Conservation (phyloP, 2,113 vertebrate genomes). For the Pongo abelii region DNA sequence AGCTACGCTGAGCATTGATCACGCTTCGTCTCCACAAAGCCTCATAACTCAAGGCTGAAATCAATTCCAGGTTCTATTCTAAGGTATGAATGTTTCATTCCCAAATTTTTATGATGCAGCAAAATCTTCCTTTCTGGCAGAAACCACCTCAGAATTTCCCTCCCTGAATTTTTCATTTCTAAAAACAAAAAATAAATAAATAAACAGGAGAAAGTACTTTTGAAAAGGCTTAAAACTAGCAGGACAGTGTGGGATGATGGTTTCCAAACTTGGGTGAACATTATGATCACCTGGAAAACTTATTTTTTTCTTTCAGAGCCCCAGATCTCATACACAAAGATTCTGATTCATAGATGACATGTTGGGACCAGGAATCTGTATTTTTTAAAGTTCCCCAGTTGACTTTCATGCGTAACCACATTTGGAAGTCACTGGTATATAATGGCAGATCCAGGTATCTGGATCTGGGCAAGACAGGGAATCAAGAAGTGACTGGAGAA, state of each 20-base stretch:
- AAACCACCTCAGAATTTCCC: constrained; percentile 35
- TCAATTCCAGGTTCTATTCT: constrained; percentile 54
- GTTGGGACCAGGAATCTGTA: background rate
- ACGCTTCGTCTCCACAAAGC: constrained; percentile 1
- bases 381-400: background rate
- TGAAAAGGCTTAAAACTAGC: background rate
- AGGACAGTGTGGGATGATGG: background rate
- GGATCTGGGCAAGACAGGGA: background rate
- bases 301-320: background rate
- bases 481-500: background rate
- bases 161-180: constrained; percentile 1
- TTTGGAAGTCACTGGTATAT: constrained; percentile 22
- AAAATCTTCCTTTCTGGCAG: constrained; percentile 54
- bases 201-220: background rate
- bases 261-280: background rate
- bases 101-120: constrained; percentile 34
- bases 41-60: constrained; percentile 55
- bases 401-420: background rate
- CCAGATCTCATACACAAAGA: background rate
- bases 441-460: background rate
- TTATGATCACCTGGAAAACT: background rate
- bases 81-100: constrained; percentile 24
- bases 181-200: constrained; percentile 25
- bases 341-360: background rate
- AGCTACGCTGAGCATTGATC: constrained; percentile 28